Conservation (phyloP, 2,797 vertebrate genomes). For the Sebastes minor region DNA sequence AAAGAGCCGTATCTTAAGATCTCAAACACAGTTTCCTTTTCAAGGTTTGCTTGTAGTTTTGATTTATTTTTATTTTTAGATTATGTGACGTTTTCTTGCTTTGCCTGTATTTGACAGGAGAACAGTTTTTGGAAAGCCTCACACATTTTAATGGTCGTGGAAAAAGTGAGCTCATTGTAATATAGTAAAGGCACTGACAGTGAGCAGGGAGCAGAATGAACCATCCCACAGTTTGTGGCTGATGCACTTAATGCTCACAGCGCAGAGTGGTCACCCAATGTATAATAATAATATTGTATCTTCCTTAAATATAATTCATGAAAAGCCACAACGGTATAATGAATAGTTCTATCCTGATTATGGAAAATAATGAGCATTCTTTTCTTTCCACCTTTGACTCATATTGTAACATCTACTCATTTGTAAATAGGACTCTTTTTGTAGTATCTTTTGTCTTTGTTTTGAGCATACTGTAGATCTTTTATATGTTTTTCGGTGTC, state of each 20-base stretch:
- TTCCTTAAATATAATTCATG: constrained; percentile 1
- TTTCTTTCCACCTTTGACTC: not conserved
- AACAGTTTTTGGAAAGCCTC: constrained; percentile 60
- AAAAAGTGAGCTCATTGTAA: constrained; percentile 78
- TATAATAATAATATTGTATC: constrained; percentile 2
- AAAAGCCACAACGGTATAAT: constrained; percentile 1
- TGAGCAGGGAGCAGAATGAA: constrained; percentile 38
- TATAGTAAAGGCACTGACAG: constrained; percentile 58
- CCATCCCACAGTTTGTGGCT: constrained; percentile 45
- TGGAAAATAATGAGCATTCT: constrained; percentile 4
- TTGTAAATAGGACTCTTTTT: not conserved
- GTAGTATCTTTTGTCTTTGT: not conserved
- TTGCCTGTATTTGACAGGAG: constrained; percentile 43
- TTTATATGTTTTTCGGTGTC: not conserved
- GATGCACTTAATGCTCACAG: constrained; percentile 41
- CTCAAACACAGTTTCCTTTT: not conserved
- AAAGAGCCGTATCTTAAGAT: not conserved
- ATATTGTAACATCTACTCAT: not conserved
- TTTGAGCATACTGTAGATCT: not conserved
- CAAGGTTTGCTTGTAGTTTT: not conserved
- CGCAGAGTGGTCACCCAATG: constrained; percentile 5
- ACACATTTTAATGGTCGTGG: constrained; percentile 71
- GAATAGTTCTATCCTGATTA: not conserved
- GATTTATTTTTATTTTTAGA: not conserved
- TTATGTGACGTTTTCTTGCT: constrained; percentile 30